phyloP scores from a whole-genome alignment of 2,797 vertebrate genomes.

The Echeneis naucrates region DNA sequence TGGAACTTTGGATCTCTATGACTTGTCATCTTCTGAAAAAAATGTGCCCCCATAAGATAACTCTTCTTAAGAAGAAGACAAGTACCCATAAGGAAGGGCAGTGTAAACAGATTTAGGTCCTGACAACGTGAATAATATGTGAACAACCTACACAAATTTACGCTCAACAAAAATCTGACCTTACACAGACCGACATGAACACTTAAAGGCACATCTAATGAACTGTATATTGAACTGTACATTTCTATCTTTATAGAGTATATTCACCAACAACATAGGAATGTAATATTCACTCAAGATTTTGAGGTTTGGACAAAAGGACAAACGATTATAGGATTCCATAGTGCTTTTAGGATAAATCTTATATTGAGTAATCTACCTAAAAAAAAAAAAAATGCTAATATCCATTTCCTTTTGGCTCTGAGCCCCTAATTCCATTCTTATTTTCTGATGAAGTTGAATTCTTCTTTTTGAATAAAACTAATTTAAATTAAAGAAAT shows the following conservation, averaged over 20 bases:
- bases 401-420: too few species aligned
- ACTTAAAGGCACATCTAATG: conserved; percentile 3
- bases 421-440: too few species aligned
- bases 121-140: background rate
- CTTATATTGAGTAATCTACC: too few species aligned
- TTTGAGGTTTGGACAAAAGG: too few species aligned
- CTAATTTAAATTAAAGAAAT: background rate
- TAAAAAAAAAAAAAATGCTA: too few species aligned
- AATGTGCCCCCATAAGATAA: background rate
- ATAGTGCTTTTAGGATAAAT: too few species aligned
- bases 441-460: too few species aligned
- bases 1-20: too few species aligned
- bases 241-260: background rate
- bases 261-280: background rate
- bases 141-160: background rate
- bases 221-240: background rate
- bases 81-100: background rate
- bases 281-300: too few species aligned
- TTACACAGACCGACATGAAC: conserved; percentile 9
- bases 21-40: too few species aligned
- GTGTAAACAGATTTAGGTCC: background rate
- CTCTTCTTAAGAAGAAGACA: too few species aligned
- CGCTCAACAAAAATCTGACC: conserved; percentile 4
- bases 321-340: too few species aligned
- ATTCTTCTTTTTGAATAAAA: background rate